A percentile compares a stretch with the other conserved stretches of the same genome.
Evolutionary conservation across 2,113 vertebrate genomes (phyloP).

Genomic region (Cavia aperea): DNA sequence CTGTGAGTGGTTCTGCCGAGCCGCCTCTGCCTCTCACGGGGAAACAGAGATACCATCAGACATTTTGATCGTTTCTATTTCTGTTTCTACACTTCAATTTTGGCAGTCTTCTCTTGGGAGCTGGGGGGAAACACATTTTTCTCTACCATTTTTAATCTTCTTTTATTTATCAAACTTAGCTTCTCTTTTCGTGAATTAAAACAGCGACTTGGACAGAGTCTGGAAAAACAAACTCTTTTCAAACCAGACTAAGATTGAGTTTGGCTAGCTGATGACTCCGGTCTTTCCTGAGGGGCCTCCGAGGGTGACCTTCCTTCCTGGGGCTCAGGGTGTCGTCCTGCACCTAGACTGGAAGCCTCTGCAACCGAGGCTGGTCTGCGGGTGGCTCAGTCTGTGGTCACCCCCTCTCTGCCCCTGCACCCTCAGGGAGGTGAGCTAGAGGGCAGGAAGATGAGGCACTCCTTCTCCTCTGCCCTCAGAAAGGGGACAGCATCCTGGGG

Average conservation of each 20-base stretch:
- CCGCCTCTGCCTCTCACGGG: not conserved
- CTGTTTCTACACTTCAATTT: conserved; percentile 27
- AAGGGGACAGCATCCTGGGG: accelerated
- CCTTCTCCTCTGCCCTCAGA: not conserved
- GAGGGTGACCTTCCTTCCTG: accelerated
- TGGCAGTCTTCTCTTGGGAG: conserved; percentile 58
- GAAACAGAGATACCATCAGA: conserved; percentile 19
- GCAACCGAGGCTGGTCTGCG: no score
- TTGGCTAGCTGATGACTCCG: conserved; percentile 25
- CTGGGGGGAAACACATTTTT: conserved; percentile 47
- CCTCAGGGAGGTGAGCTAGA: not conserved
- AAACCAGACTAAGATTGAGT: conserved; percentile 6
- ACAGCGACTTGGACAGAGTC: conserved; percentile 53
- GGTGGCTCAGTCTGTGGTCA: accelerated
- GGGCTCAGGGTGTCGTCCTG: not conserved
- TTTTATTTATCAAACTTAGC: conserved; percentile 69
- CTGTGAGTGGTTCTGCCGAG: not conserved
- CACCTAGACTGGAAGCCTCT: no score
- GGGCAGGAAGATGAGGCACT: accelerated
- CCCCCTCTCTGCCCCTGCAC: no score
- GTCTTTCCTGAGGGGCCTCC: not conserved
- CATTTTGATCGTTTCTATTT: conserved; percentile 43
- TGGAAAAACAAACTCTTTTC: conserved; percentile 53
- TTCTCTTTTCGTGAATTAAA: conserved; percentile 55
- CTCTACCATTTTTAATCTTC: conserved; percentile 67